Base-by-base conservation (phyloP, 2,113 vertebrate genomes). In the Columbina picui region DNA sequence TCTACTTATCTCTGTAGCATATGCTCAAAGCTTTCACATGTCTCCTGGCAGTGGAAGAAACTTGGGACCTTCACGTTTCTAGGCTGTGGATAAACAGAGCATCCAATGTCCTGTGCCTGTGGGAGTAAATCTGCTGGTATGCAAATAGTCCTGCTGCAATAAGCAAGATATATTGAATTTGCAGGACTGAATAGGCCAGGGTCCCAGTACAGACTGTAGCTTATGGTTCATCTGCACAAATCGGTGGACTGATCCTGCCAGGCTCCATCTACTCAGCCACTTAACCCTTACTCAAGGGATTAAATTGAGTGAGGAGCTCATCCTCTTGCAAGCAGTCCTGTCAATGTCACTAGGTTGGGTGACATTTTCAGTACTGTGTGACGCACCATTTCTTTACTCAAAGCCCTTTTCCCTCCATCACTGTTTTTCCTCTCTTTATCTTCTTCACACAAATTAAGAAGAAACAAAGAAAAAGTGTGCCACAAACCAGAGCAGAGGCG, bases 1-100 rank as follows among this genome's bases (percentile, higher is more conserved):
- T 97, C 50, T 92, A 84, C 70, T 94, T 87, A 94, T 89, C 94
- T 93, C 86, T 29, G 9, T 20, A 84, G 61, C 77, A 80, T 65
- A 57, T 82, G 84, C 84, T 95, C 81, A 90, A 84, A 95, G 64
- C 13, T 89, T 88, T 92, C 93, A 79, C 69, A 59, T 79, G 76
- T 87, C 85, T 68, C 71, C 64, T 94, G 79, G 82, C 87, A 93
- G 52, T n/a, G 56, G 64, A 94, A 84, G 71, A 83, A 93, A 88
- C 71, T 80, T 56, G 63, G 93, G 90, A 93, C 82, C 67, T 91
- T 84, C 43, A 5, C 65, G n/a, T 86, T 93, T 90, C 75, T 88
- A 81, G 71, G 67, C 85, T 86, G 43, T 74, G 76, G 47, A 67
- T 96, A 91, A 94, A 80, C 60, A 90, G 87, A 94, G 29, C 92